Percentiles rank a stretch among this genome's conserved stretches.
phyloP scores from a whole-genome alignment of 2,888 invertebrate species.

The Cheilosia vulpina region DNA sequence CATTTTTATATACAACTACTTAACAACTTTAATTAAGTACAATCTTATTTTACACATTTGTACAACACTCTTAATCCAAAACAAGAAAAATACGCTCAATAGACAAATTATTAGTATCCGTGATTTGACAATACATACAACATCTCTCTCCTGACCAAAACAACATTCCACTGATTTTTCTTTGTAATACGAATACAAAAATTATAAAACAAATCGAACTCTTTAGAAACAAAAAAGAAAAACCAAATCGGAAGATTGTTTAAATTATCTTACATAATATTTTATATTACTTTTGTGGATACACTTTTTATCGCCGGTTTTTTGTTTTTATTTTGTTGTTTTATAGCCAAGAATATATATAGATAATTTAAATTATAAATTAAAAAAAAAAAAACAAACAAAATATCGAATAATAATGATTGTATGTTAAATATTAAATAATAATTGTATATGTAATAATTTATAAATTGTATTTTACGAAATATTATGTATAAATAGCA shows the following conservation, averaged over 20 bases:
- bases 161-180: slow-evolving; percentile 73
- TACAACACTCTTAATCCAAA: slow-evolving; percentile 14
- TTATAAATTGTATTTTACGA: slow-evolving; percentile 64
- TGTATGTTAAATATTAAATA: slow-evolving; percentile 61
- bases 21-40: slow-evolving; percentile 47
- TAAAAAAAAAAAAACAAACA: neutral
- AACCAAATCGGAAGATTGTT: slow-evolving; percentile 33
- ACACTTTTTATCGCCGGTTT: slow-evolving; percentile 27
- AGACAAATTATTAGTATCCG: slow-evolving; percentile 51
- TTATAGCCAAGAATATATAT: slow-evolving; percentile 67
- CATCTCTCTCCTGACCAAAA: slow-evolving; percentile 60
- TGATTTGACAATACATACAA: slow-evolving; percentile 68
- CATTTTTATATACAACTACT: slow-evolving; percentile 61
- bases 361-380: slow-evolving; percentile 58
- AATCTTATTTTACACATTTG: slow-evolving; percentile 36
- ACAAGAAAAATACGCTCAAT: slow-evolving; percentile 50
- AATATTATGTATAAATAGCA: slow-evolving; percentile 47
- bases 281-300: slow-evolving; percentile 2
- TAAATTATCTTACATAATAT: slow-evolving; percentile 57
- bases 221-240: slow-evolving; percentile 6
- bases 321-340: slow-evolving; percentile 27
- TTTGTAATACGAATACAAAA: slow-evolving; percentile 31
- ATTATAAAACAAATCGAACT: slow-evolving; percentile 47
- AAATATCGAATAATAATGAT: slow-evolving; percentile 23
- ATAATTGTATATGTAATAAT: slow-evolving; percentile 69